These are phyloP conservation scores for Tylochromis polylepis DNA, from an alignment of 2,113 vertebrate genomes.

Conservation along the genomic window DNA sequence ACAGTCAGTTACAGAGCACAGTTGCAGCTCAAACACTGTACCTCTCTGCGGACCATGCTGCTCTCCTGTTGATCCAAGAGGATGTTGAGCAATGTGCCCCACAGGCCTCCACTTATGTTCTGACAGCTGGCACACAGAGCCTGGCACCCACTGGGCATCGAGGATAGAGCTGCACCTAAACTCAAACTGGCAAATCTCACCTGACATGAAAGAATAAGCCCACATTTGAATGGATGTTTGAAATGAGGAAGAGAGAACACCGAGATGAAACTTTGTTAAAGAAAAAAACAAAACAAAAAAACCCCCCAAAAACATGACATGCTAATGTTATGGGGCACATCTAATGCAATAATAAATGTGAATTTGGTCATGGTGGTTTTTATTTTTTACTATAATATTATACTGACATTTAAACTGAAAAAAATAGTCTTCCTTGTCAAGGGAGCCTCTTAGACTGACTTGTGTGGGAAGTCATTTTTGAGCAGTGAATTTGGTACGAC, in stretches of 20 bases:
- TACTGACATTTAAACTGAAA: neutral
- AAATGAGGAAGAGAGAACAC: neutral
- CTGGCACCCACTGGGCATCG: conserved; percentile 81
- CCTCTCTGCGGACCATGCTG: conserved; percentile 95
- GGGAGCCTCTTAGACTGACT: neutral
- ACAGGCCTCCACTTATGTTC: conserved; percentile 95
- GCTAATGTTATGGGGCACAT: neutral
- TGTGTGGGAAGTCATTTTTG: conserved; percentile 14
- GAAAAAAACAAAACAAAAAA: neutral
- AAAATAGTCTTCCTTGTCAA: neutral
- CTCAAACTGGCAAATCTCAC: conserved; percentile 91
- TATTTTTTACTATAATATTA: neutral
- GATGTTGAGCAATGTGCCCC: conserved; percentile 91
- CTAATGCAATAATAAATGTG: neutral
- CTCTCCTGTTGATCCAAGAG: conserved; percentile 90
- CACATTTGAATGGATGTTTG: neutral
- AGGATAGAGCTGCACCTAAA: conserved; percentile 86
- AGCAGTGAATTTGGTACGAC: neutral
- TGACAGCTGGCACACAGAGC: conserved; percentile 89
- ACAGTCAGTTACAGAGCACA: neutral
- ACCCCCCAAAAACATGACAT: neutral
- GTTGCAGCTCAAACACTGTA: conserved; percentile 48
- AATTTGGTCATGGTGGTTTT: neutral
- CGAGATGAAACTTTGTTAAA: neutral
- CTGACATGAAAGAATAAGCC: conserved; percentile 57